These are phyloP conservation scores for Perognathus longimembris DNA, from an alignment of 2,113 vertebrate species.

Conservation along the genomic window DNA sequence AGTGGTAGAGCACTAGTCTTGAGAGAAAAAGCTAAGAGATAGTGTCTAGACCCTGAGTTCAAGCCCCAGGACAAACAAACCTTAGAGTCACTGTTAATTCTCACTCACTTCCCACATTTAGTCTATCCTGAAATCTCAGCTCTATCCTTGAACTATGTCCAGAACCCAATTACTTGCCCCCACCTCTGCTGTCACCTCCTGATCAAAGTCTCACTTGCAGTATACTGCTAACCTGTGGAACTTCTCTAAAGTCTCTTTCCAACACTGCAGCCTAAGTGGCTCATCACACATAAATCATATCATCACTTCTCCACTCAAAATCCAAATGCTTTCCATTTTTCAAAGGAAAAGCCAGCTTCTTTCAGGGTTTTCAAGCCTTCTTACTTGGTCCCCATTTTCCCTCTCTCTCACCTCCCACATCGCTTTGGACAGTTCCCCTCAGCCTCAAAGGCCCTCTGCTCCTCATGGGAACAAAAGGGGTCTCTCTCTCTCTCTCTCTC, in stretches of 20 bases:
- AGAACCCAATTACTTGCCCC: slow-evolving; percentile 26
- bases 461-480: slow-evolving; percentile 6
- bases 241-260: neutral
- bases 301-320: slow-evolving; percentile 26
- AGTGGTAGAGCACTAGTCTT: too few relatives aligned
- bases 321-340: neutral
- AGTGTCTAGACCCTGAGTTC: too few relatives aligned
- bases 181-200: slow-evolving; percentile 40
- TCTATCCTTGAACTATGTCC: slow-evolving; percentile 15
- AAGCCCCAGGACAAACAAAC: neutral
- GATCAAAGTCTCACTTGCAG: slow-evolving; percentile 41
- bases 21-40: too few relatives aligned
- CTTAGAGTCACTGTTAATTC: slow-evolving; percentile 9
- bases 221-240: neutral
- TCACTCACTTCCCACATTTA: slow-evolving; percentile 39
- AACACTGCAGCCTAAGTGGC: neutral
- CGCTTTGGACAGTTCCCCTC: neutral
- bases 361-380: neutral
- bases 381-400: neutral
- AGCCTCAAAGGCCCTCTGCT: neutral
- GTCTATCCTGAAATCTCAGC: slow-evolving; percentile 33
- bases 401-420: neutral
- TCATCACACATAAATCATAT: slow-evolving; percentile 1
- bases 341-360: slow-evolving; percentile 10
- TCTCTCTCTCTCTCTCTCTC: neutral